phyloP scores from a whole-genome alignment of 2,797 vertebrate species.

The Cheirogaleus major region DNA sequence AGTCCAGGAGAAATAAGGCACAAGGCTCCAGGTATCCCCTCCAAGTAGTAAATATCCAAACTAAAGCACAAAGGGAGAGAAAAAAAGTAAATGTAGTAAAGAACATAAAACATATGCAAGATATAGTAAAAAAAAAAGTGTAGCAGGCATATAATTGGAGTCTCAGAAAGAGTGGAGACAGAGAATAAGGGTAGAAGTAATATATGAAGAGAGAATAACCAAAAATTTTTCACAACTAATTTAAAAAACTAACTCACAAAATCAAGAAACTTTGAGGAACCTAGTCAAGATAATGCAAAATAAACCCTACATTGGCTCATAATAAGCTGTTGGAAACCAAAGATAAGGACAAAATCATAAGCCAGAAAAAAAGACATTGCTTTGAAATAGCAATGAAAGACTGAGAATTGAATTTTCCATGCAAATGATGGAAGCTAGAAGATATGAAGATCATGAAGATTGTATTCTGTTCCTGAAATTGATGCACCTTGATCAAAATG shows the following conservation, averaged over 20 bases:
- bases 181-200: background rate
- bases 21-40: background rate
- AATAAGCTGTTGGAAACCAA: background rate
- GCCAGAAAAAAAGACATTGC: background rate
- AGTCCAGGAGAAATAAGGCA: background rate
- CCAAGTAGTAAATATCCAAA: background rate
- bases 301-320: background rate
- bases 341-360: background rate
- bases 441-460: background rate
- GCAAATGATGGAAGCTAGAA: background rate
- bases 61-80: background rate
- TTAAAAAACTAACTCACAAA: background rate
- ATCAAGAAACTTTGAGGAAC: background rate
- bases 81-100: background rate
- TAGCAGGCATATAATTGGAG: background rate
- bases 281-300: background rate
- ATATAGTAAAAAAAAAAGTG: background rate
- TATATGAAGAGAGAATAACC: background rate
- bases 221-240: background rate
- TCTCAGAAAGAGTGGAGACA: background rate
- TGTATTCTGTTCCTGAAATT: background rate
- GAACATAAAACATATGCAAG: background rate
- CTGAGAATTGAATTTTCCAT: background rate
- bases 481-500: background rate
- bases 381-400: background rate